Evolutionary conservation across 2,888 invertebrate genomes (phyloP).

Genomic region (Lepeophtheirus nordmannii): DNA sequence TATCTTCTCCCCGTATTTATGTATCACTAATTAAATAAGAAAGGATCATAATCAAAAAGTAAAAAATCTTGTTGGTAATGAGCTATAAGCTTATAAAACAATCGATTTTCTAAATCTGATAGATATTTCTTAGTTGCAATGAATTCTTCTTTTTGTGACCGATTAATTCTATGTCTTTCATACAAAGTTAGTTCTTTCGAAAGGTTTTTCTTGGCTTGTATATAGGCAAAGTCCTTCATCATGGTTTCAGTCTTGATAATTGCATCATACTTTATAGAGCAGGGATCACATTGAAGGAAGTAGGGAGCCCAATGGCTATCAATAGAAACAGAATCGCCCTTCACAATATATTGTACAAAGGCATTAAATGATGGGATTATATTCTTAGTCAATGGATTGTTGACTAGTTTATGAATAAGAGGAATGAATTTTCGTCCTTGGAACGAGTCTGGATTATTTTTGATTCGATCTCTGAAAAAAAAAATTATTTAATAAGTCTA

Average conservation of each 20-base stretch:
- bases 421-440: not conserved
- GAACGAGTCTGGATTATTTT: not conserved
- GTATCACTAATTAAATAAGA: too few species aligned
- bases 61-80: too few species aligned
- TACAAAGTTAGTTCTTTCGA: too few species aligned
- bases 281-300: constrained; percentile 27
- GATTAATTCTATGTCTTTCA: too few species aligned
- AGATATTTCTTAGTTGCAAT: too few species aligned
- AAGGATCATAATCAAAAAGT: too few species aligned
- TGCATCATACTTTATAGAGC: constrained; percentile 25
- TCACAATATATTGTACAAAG: constrained; percentile 22
- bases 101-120: too few species aligned
- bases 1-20: too few species aligned
- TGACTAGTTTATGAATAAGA: not conserved
- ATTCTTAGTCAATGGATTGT: not conserved
- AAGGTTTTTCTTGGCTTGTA: not conserved
- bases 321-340: constrained; percentile 13
- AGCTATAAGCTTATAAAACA: too few species aligned
- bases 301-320: constrained; percentile 28
- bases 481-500: not conserved
- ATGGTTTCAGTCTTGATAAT: constrained; percentile 26
- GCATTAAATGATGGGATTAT: constrained; percentile 20
- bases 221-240: constrained; percentile 15
- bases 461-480: constrained; percentile 7
- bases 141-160: too few species aligned